Base-by-base conservation (phyloP, 2,113 vertebrate species). In the Columbina picui region DNA sequence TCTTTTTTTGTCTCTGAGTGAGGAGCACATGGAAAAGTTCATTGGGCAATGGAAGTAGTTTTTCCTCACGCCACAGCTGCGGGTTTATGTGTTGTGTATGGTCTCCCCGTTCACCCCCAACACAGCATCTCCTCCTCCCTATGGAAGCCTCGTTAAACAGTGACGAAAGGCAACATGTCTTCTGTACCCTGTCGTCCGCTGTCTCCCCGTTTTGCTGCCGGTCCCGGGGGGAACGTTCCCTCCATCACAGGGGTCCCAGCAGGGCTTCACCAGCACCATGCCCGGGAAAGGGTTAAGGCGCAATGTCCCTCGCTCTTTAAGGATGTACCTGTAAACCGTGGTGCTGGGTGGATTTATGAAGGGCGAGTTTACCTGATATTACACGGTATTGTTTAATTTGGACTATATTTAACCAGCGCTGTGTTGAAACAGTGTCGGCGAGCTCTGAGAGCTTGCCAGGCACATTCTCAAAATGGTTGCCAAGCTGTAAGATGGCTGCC, bases 401-500 rank as follows among this genome's bases (percentile, higher is more conserved):
- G 95, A 96, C 97, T 98, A 96, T 97, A 97, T 97, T 96, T 97
- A 98, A 98, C 97, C 87, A 96, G 97, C 97, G 96, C 98, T 98
- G 98, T 98, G 97, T 98, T 98, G 97, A 98, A 98, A 98, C 96
- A 97, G 94, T 94, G 97, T 97, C 98, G 98, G 98, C 97, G 97
- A 97, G 95, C 93, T 97, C 98, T 98, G 98, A 98, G 98, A 97
- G 97, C 97, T 91, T 98, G 98, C 98, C 98, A 98, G 97, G 98
- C 98, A 98, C 97, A 98, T 98, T 98, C 98, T 98, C 98, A 99
- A 99, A 99, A 99, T 99, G 99, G 99, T 99, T 99, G 99, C 99
- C 99, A 99, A 98, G 98, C 98, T 98, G 98, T 98, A 99, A 99
- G 98, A 99, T 99, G 99, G 99, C 99, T 99, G 99, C 99, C 99